Conservation (phyloP, 2,888 invertebrate genomes). For the Uropetala carovei region DNA sequence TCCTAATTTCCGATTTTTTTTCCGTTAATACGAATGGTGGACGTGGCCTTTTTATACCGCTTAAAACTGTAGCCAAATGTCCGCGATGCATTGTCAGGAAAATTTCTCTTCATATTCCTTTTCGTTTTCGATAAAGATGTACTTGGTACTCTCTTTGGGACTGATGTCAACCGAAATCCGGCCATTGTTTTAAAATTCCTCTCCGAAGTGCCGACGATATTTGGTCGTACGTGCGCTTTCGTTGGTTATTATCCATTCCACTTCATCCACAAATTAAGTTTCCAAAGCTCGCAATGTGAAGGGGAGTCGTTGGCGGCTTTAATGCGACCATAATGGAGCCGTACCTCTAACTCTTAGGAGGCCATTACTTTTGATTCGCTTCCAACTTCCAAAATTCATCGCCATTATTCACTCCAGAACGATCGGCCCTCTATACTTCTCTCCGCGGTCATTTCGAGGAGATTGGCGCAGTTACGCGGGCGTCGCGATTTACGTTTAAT, state of each 20-base stretch:
- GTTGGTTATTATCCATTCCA: not conserved
- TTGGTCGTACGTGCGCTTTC: too few species aligned
- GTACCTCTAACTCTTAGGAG: not conserved
- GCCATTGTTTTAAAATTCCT: too few species aligned
- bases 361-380: constrained; percentile 25
- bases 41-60: too few species aligned
- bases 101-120: too few species aligned
- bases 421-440: not conserved
- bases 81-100: too few species aligned
- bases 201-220: too few species aligned
- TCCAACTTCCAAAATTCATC: constrained; percentile 32
- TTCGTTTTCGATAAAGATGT: too few species aligned
- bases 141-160: too few species aligned
- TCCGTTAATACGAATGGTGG: too few species aligned
- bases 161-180: too few species aligned
- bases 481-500: not conserved
- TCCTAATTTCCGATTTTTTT: too few species aligned
- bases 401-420: constrained; percentile 1
- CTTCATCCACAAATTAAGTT: not conserved
- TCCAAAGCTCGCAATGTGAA: not conserved
- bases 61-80: too few species aligned
- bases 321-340: not conserved
- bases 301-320: not conserved
- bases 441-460: not conserved
- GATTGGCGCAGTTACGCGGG: not conserved